phyloP scores from a whole-genome alignment of 2,888 invertebrate species.

The Callinectes sapidus region DNA sequence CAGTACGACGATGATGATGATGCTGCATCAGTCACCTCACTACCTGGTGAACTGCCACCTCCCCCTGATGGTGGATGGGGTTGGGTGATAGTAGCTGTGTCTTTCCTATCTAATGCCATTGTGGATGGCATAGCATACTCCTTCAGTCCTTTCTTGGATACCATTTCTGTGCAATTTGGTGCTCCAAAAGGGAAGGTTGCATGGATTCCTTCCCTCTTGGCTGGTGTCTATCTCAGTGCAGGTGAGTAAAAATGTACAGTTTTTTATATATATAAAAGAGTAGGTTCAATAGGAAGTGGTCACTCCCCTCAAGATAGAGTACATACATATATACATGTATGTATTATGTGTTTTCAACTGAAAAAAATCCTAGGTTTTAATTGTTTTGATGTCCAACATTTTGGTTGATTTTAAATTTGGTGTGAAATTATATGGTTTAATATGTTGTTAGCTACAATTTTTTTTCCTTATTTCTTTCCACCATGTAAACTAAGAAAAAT shows the following conservation, averaged over 20 bases:
- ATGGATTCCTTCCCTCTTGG: constrained; percentile 95
- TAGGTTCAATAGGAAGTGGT: too few relatives aligned
- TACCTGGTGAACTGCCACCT: constrained; percentile 82
- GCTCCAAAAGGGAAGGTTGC: constrained; percentile 92
- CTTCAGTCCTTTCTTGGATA: constrained; percentile 93
- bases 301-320: background rate
- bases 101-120: constrained; percentile 98
- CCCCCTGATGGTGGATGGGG: constrained; percentile 82
- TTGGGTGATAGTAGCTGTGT: constrained; percentile 96
- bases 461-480: background rate
- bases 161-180: constrained; percentile 87
- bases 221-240: constrained; percentile 95
- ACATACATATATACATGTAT: background rate
- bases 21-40: constrained; percentile 57
- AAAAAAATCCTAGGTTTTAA: background rate
- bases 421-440: background rate
- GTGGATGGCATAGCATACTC: constrained; percentile 99
- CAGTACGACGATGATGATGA: constrained; percentile 61
- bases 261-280: too few relatives aligned
- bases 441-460: background rate
- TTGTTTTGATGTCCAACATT: background rate
- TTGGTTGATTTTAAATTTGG: background rate
- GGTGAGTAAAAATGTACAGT: constrained; percentile 80
- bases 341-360: background rate
- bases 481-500: background rate